Conservation (phyloP, 2,113 vertebrate genomes). For the Nycticorax nycticorax region DNA sequence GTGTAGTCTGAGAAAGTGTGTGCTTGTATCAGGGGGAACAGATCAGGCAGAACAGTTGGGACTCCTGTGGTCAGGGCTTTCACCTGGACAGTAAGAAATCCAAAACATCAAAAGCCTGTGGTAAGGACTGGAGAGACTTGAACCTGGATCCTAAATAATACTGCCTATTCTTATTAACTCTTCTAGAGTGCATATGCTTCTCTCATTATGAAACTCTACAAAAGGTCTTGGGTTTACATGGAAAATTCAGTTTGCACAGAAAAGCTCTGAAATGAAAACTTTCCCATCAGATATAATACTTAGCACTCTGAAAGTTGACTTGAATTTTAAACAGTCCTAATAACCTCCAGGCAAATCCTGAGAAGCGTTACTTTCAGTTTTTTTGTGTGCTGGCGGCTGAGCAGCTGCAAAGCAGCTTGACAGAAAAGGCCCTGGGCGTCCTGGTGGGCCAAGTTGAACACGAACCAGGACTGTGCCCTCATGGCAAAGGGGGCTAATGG, state of each 20-base stretch:
- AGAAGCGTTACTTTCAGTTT: not conserved
- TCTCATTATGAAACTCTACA: not conserved
- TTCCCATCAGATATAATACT: not conserved
- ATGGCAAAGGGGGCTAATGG: accelerated
- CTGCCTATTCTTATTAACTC: not conserved
- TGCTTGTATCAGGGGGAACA: not conserved
- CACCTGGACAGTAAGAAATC: not conserved
- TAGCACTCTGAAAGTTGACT: not conserved
- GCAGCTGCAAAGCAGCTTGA: not conserved
- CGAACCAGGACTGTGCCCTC: not conserved
- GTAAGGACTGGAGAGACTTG: not conserved
- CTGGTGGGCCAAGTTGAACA: not conserved
- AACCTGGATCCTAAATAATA: not conserved
- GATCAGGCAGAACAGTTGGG: not conserved
- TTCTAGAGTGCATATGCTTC: accelerated
- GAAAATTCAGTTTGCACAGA: not conserved
- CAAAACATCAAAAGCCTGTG: not conserved
- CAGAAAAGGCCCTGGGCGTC: not conserved
- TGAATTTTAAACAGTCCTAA: not conserved
- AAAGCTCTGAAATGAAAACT: not conserved
- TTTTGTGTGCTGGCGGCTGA: not conserved
- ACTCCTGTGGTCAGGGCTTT: not conserved
- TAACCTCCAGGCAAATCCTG: not conserved
- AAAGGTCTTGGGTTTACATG: not conserved
- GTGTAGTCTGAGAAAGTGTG: not conserved